Base-by-base conservation (phyloP, 2,888 invertebrate species). In the Hecatera dysodea region DNA sequence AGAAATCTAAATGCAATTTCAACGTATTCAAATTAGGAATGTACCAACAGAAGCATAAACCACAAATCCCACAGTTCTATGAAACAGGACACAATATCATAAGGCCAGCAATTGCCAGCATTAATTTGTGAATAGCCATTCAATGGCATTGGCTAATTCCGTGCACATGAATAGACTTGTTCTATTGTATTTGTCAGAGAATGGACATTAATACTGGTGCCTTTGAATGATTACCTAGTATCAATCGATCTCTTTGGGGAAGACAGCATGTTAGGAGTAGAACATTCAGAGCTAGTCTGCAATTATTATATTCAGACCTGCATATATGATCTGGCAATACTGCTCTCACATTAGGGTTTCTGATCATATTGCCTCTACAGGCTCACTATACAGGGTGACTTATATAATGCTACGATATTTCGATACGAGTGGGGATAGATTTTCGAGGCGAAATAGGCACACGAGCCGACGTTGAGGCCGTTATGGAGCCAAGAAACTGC, bases 81-180 rank as follows among this genome's bases (percentile, higher is more conserved):
- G 27, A 64, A 73, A 63, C 9, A 52, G 27, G 6, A 53, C 62
- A 29, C 65, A 71, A 73, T 50, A 50, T 29, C 44, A 53, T 53
- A 46, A 46, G 33, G 39, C 59, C 33, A 27, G 24, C 7, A 59
- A 59, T 29, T 22, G 24, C 59, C 22, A 27, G 24, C 5, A 59
- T 46, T 65, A 56, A 67, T 77, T 61, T 57, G 42, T 57, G 42
- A 77, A 62, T 27, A 39, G 61, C n/a, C 9, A 62, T 52, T 57
- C 39, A 61, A 39, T 15, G 24, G 22, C n/a, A 36, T 22, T 22
- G 27, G 46, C 22, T 59, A 62, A 71, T 77, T 48, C n/a, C 19
- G 5, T 68, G 39, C 62, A 53, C 61, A 52, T 75, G 57, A 66
- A 63, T 57, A 17, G 57, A 56, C 33, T 62, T 48, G 56, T 42